phyloP scores from a whole-genome alignment of 23 tunicate genomes.

The Botrylloides violaceus region DNA sequence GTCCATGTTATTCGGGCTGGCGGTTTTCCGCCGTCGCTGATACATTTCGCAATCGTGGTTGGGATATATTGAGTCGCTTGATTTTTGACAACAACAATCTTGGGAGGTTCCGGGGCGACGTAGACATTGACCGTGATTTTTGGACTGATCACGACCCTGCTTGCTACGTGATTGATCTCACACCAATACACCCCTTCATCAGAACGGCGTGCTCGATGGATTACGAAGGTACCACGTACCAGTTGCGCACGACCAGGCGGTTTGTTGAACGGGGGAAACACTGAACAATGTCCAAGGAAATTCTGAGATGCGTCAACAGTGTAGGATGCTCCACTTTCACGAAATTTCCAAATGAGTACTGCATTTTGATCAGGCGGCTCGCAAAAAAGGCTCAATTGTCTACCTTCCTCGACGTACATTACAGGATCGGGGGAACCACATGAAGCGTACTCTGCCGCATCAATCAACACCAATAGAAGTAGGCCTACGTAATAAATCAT shows the following conservation, averaged over 20 bases:
- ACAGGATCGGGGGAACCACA: too few relatives aligned
- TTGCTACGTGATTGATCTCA: constrained; percentile 23
- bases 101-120: constrained; percentile 41
- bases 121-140: constrained; percentile 54
- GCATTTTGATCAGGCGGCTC: too few relatives aligned
- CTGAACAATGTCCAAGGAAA: constrained; percentile 30
- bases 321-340: constrained; percentile 26
- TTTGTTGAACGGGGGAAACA: constrained; percentile 35
- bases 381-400: too few relatives aligned
- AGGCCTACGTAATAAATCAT: too few relatives aligned
- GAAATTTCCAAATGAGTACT: constrained; percentile 63
- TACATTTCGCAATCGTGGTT: constrained; percentile 50
- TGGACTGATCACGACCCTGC: constrained; percentile 17
- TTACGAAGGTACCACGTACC: constrained; percentile 16
- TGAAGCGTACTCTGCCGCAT: too few relatives aligned
- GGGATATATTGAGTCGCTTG: constrained; percentile 33
- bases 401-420: too few relatives aligned
- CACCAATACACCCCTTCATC: constrained; percentile 86
- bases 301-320: constrained; percentile 43
- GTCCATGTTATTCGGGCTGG: constrained; percentile 38
- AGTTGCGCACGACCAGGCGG: constrained; percentile 62
- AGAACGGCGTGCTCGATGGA: constrained; percentile 21
- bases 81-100: constrained; percentile 21
- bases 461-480: too few relatives aligned
- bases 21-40: constrained; percentile 62